Conservation (phyloP, 2,113 vertebrate genomes). For the Brachirus orientalis region DNA sequence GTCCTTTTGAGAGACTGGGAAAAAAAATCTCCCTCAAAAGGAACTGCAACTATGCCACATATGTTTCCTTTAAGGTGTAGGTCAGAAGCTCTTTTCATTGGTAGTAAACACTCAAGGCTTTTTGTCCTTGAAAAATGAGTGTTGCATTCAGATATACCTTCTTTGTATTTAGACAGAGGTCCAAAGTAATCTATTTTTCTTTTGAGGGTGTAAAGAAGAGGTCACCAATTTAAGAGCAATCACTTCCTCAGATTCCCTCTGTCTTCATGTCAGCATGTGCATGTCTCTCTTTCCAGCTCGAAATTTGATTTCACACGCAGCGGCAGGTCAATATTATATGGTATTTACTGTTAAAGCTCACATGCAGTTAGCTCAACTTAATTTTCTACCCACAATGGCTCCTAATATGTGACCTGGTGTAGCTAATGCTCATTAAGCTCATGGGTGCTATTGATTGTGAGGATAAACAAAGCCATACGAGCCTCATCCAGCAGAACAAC, state of each 20-base stretch:
- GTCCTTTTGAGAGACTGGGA: constrained; percentile 26
- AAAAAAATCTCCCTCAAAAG: constrained; percentile 33
- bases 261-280: background rate
- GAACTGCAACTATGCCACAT: constrained; percentile 30
- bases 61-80: constrained; percentile 33
- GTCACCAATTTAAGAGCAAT: constrained; percentile 55
- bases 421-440: constrained; percentile 31
- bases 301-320: background rate
- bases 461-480: constrained; percentile 9
- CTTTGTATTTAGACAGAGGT: constrained; percentile 29
- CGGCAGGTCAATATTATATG: constrained; percentile 7
- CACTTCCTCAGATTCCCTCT: constrained; percentile 21
- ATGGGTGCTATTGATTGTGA: constrained; percentile 14
- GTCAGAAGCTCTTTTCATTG: constrained; percentile 51
- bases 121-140: constrained; percentile 49
- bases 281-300: constrained; percentile 13
- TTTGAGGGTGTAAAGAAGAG: constrained; percentile 33
- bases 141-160: constrained; percentile 41
- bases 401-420: constrained; percentile 17
- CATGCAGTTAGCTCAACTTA: background rate
- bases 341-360: constrained; percentile 15
- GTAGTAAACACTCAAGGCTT: constrained; percentile 46
- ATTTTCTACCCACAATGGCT: constrained; percentile 17
- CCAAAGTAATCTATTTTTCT: constrained; percentile 33
- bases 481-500: constrained; percentile 17